These are phyloP conservation scores for Nebria salina DNA, from an alignment of 2,888 invertebrate species.

Conservation along the genomic window DNA sequence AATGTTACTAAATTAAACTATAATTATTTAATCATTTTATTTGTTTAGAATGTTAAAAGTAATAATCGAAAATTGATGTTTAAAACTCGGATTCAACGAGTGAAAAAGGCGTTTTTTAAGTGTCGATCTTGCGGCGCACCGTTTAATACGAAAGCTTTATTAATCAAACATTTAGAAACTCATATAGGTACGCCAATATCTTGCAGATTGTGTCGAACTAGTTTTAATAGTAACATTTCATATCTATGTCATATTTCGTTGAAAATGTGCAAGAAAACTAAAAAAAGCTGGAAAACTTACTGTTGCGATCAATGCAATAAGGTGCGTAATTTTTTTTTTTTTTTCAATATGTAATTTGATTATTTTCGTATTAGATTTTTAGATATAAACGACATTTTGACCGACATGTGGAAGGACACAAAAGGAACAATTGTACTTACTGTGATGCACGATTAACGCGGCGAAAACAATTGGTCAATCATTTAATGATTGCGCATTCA, in stretches of 20 bases:
- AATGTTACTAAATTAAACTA: background rate
- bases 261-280: conserved; percentile 39
- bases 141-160: conserved; percentile 49
- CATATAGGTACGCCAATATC: conserved; percentile 51
- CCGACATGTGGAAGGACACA: conserved; percentile 58
- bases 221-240: conserved; percentile 49
- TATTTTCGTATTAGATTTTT: conserved; percentile 53
- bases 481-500: conserved; percentile 55
- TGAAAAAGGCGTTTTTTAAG: conserved; percentile 44
- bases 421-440: conserved; percentile 58
- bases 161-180: conserved; percentile 51
- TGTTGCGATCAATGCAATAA: conserved; percentile 50
- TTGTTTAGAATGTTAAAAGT: background rate
- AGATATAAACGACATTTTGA: conserved; percentile 57
- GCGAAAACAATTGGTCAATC: conserved; percentile 56
- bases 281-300: conserved; percentile 35
- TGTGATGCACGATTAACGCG: conserved; percentile 58
- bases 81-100: conserved; percentile 2
- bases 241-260: conserved; percentile 50
- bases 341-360: conserved; percentile 7
- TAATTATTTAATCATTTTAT: background rate
- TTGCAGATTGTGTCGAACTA: conserved; percentile 50
- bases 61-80: conserved; percentile 9
- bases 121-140: conserved; percentile 49
- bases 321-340: conserved; percentile 29